Base-by-base conservation (phyloP, 1,140 invertebrate species). In the Camponotus pennsylvanicus region DNA sequence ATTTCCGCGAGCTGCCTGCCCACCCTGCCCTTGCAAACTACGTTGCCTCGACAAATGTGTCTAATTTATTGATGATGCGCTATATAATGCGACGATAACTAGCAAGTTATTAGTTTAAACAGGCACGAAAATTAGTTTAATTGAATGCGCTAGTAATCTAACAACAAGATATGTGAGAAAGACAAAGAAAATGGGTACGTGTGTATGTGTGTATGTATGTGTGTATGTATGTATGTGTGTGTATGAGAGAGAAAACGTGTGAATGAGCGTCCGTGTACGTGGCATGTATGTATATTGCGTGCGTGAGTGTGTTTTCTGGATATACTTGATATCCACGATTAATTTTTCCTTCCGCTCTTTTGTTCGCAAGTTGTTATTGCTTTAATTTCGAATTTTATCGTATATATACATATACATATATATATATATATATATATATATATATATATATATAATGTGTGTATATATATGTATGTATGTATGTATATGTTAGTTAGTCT, bases 21-120 rank as follows among this genome's bases (percentile, higher is more conserved):
- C 85, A 88, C 87, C 5, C 90, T 91, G 87, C 82, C 86, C 86
- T 88, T 90, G 80, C 87, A 88, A 89, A 90, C 88, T 92, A 88
- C 86, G 83, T 90, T 92, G 91, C 92, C 92, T 92, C 92, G 86
- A 91, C 82, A 90, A 91, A 91, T 92, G 61, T 86, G 90, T 92
- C 88, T 93, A 92, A 93, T 92, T 92, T 92, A 92, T 92, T 88
- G 88, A 90, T 79, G 86, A 89, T 86, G 76, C 87, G 86, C 40
- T 75, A 37, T 61, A n/a, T 59, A 59, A 75, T 40, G 71, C 6
- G 69, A 70, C 42, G 42, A 91, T 87, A 91, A 89, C 88, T 80
- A 91, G 73, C 69, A 70, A 66, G 70, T 59, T 77, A 52, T 76
- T 76, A 76, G 27, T 87, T 82, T 86, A 86, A 89, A 71, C 76